Evolutionary conservation across 1,140 invertebrate genomes (phyloP), one percentile per base, ranked within the genome.

Genomic region (Drosophila willistoni): DNA sequence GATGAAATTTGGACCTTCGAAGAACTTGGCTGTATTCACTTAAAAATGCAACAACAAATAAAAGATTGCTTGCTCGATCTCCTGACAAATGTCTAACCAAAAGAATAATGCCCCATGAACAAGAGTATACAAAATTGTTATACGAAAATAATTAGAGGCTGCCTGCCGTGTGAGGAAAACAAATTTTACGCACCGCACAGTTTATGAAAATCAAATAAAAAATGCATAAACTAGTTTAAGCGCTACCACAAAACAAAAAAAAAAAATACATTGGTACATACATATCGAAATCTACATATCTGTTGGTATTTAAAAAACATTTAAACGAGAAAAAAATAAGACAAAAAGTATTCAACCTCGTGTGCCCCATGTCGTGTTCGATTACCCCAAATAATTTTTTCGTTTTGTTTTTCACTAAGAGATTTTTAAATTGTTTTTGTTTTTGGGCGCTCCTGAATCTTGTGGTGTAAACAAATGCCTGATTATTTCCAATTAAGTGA

Each of bases 401-500:
- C 51, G 9, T 19, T 51, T 51, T 51, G 17, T 51, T 51, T 51
- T 68, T 60, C 41, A 33, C 55, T 44, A 55, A 64, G 68, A 61
- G 59, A 75, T 79, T 63, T 61, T 36, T 36, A 17, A 59, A 60
- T 77, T 75, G 61, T 71, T 68, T 39, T 68, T 73, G 67, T 60
- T 75, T 65, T 36, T 65, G 64, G 66, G 67, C 68, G 42, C 51
- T 76, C 64, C 33, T 39, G 67, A 42, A 63, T 63, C 71, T 56
- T 67, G 59, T 55, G 61, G 34, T 64, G 69, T 79, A 72, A 79
- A 73, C 78, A 89, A 51, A 81, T 78, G 71, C 77, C 69, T 71
- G 84, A 89, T 89, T 83, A 84, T 89, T 82, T 89, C 84, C 80
- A 89, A 89, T 89, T 84, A 89, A 89, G 84, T 89, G 84, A 89